A percentile compares a stretch with the other conserved stretches of the same genome.
phyloP scores from a whole-genome alignment of 2,113 vertebrate species.

The Pseudorhombus dupliciocellatus region DNA sequence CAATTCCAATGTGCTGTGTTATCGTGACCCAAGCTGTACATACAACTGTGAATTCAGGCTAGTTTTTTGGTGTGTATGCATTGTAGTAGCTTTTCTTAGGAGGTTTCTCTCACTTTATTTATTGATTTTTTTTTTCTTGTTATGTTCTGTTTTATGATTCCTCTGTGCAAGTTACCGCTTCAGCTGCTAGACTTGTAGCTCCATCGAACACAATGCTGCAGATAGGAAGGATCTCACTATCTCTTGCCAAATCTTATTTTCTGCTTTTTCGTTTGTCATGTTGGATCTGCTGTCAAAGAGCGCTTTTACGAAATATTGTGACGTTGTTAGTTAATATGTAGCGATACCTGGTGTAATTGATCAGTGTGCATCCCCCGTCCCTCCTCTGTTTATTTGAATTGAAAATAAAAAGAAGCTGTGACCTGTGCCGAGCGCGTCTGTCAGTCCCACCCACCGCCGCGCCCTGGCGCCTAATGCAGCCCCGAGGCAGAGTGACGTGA shows the following conservation, averaged over 20 bases:
- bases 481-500: conserved; percentile 4
- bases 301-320: conserved; percentile 74
- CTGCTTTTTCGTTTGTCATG: conserved; percentile 41
- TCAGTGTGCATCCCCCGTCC: conserved; percentile 73
- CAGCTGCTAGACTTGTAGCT: conserved; percentile 48
- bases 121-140: neutral
- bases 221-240: conserved; percentile 39
- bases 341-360: conserved; percentile 75
- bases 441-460: conserved; percentile 21
- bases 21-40: conserved; percentile 71
- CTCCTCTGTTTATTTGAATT: conserved; percentile 69
- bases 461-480: neutral
- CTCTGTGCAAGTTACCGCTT: conserved; percentile 40
- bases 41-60: conserved; percentile 54
- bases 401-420: conserved; percentile 77
- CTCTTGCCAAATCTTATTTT: conserved; percentile 44
- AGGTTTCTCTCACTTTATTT: neutral
- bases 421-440: conserved; percentile 61
- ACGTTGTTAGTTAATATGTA: conserved; percentile 79
- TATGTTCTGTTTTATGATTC: neutral
- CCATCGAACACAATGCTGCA: conserved; percentile 20
- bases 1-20: conserved; percentile 59
- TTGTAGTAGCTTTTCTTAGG: conserved; percentile 57
- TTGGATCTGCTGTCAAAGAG: conserved; percentile 67
- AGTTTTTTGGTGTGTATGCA: conserved; percentile 65